Percentiles rank a stretch among this genome's conserved stretches.
These are phyloP conservation scores for Tanypteryx hageni DNA, from an alignment of 2,888 invertebrate genomes.

Conservation along the genomic window DNA sequence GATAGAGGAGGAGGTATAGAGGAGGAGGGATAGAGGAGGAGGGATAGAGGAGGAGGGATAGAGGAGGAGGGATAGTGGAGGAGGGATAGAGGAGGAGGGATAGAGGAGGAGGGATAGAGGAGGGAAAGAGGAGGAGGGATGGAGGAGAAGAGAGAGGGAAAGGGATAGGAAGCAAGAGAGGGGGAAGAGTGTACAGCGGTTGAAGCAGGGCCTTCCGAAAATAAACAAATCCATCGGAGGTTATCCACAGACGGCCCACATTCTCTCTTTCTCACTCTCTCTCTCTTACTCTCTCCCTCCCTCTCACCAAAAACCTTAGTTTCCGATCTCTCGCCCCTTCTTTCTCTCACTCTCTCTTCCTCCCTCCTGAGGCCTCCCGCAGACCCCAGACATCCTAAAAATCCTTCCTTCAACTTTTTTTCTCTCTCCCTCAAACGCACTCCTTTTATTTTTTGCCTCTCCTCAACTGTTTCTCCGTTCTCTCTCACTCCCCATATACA, in stretches of 20 bases:
- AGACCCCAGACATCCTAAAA: slow-evolving; percentile 3
- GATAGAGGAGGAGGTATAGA: too few species aligned
- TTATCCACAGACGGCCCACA: slow-evolving; percentile 57
- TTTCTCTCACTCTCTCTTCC: slow-evolving; percentile 31
- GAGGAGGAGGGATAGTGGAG: not conserved
- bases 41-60: not conserved
- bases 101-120: not conserved
- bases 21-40: not conserved
- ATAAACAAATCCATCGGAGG: slow-evolving; percentile 63
- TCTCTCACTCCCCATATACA: not conserved
- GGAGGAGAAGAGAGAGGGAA: not conserved
- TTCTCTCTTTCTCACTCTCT: not conserved
- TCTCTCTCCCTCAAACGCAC: not conserved
- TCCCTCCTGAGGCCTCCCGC: not conserved
- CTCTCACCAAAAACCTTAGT: slow-evolving; percentile 11
- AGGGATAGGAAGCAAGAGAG: not conserved
- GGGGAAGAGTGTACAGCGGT: slow-evolving; percentile 31
- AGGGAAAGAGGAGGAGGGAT: not conserved
- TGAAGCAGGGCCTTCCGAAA: slow-evolving; percentile 60
- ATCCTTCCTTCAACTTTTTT: not conserved
- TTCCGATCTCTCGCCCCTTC: slow-evolving; percentile 37
- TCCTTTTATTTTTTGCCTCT: not conserved
- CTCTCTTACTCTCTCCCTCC: not conserved
- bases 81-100: not conserved
- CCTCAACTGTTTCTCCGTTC: not conserved